A percentile compares a stretch with the other conserved stretches of the same genome.
Conservation (phyloP, 2,113 vertebrate species). For the human (Homo sapiens) region DNA sequence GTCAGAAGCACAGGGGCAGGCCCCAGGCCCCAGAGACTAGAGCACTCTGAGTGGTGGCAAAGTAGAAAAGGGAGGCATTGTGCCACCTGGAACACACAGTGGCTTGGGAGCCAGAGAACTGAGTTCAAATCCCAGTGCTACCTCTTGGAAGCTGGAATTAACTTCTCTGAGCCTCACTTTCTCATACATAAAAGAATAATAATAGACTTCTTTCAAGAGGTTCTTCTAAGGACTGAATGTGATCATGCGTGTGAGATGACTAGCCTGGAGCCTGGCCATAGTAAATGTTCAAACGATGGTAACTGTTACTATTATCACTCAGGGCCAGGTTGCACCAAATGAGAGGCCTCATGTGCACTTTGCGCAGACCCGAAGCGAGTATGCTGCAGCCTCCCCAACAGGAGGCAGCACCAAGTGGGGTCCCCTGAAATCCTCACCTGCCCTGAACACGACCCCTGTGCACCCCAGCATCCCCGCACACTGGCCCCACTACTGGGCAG, state of each 20-base stretch:
- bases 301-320: not conserved
- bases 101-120: not conserved
- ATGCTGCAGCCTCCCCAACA: not conserved
- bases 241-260: not conserved
- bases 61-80: not conserved
- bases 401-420: not conserved
- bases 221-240: not conserved
- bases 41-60: not conserved
- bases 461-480: not conserved
- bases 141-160: not conserved
- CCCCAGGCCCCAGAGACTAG: not conserved
- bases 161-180: not conserved
- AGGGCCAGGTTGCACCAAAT: not conserved
- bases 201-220: not conserved
- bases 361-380: fast-evolving
- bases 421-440: not conserved
- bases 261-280: not conserved
- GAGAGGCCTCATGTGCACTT: not conserved
- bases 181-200: not conserved
- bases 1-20: too few relatives aligned
- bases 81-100: not conserved
- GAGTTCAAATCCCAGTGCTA: not conserved
- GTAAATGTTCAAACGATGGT: fast-evolving
- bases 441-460: fast-evolving
- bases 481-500: not conserved